Conservation (phyloP, 2,797 vertebrate genomes). For the Tragopan temminckii region DNA sequence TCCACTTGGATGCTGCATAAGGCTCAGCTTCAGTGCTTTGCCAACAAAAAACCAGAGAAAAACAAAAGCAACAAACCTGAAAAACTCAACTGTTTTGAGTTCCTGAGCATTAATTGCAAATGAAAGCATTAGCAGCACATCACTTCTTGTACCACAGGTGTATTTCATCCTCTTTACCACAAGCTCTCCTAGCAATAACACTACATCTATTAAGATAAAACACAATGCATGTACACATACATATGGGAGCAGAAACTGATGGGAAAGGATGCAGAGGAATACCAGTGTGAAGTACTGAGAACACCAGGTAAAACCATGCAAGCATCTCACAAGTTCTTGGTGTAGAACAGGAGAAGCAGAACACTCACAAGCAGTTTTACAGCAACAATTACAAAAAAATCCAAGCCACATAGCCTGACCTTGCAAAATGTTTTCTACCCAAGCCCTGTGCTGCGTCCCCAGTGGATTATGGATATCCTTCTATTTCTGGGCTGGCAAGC, state of each 20-base stretch:
- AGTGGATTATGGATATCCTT: not conserved
- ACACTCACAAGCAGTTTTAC: not conserved
- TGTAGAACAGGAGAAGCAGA: not conserved
- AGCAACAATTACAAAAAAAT: not conserved
- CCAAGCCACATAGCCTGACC: not conserved
- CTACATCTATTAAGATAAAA: not conserved
- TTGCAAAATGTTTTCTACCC: not conserved
- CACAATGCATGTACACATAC: not conserved
- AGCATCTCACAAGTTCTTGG: not conserved
- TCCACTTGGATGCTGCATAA: not conserved
- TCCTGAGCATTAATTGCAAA: not conserved
- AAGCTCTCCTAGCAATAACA: not conserved
- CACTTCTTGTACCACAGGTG: not conserved
- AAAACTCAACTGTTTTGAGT: not conserved
- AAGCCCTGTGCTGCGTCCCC: not conserved
- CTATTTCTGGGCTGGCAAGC: conserved; percentile 18
- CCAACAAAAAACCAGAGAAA: not conserved
- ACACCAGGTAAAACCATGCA: not conserved
- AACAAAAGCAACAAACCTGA: not conserved
- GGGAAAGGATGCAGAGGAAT: not conserved
- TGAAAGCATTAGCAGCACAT: not conserved
- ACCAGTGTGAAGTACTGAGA: not conserved
- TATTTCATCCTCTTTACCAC: not conserved
- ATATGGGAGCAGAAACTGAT: not conserved
- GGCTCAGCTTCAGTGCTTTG: not conserved